Conservation (phyloP, 2,797 vertebrate species). For the Muscicapa striata region DNA sequence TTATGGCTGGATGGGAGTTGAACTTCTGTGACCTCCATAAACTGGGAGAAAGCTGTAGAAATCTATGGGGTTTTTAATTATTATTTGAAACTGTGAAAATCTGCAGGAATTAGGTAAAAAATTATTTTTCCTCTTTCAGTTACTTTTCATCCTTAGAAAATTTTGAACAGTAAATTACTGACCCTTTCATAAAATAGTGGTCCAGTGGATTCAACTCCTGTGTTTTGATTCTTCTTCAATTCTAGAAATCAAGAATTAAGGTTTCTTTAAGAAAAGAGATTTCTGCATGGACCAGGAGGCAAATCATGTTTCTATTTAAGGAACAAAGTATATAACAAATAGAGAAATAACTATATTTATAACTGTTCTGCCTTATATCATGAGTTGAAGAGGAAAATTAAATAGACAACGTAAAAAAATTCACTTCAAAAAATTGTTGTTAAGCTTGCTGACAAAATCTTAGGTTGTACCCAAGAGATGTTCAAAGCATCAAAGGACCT, state of each 20-base stretch:
- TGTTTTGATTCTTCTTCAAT: neutral
- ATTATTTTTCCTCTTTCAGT: neutral
- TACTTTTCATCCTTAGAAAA: neutral
- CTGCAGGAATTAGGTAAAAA: neutral
- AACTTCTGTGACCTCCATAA: constrained; percentile 1
- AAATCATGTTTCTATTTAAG: neutral
- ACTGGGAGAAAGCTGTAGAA: neutral
- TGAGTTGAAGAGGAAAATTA: neutral
- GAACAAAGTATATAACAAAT: neutral
- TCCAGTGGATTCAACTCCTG: neutral
- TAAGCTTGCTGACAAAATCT: neutral
- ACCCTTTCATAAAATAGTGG: neutral
- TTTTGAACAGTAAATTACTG: neutral
- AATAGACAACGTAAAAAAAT: neutral
- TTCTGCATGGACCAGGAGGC: neutral
- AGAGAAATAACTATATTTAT: neutral
- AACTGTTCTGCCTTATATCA: neutral
- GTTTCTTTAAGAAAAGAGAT: neutral
- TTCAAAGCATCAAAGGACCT: neutral
- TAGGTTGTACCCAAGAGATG: neutral
- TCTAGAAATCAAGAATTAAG: neutral
- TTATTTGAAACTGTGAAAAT: neutral
- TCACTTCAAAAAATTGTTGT: neutral
- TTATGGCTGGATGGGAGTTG: neutral
- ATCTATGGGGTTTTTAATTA: neutral